Percentiles rank a stretch among this genome's conserved stretches.
Evolutionary conservation across 2,113 vertebrate genomes (phyloP).

Genomic region (Symphodus melops): DNA sequence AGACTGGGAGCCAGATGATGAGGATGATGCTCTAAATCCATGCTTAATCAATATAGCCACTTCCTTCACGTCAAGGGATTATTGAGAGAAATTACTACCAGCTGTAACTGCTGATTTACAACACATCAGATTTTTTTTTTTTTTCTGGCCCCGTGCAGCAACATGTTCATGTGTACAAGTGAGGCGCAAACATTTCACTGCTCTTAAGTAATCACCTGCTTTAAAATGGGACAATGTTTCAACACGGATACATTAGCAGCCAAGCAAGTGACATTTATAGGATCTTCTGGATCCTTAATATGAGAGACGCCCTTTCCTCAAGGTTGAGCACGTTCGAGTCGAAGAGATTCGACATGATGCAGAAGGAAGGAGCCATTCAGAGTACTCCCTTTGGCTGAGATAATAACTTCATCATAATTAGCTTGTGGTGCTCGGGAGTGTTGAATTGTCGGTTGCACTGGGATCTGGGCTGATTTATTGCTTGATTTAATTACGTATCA

Average conservation of each 20-base stretch:
- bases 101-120: slow-evolving; percentile 55
- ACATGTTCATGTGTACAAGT: slow-evolving; percentile 18
- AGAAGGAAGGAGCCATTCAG: slow-evolving; percentile 75
- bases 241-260: slow-evolving; percentile 45
- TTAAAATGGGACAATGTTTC: slow-evolving; percentile 42
- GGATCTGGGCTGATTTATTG: slow-evolving; percentile 86
- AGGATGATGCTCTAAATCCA: slow-evolving; percentile 73
- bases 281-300: slow-evolving; percentile 55
- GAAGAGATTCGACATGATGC: slow-evolving; percentile 64
- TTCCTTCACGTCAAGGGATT: slow-evolving; percentile 74
- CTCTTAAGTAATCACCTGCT: slow-evolving; percentile 48
- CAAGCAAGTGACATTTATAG: slow-evolving; percentile 54
- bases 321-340: slow-evolving; percentile 75
- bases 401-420: slow-evolving; percentile 87
- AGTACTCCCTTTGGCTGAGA: slow-evolving; percentile 78
- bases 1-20: slow-evolving; percentile 71
- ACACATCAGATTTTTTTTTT: slow-evolving; percentile 28
- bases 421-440: slow-evolving; percentile 81
- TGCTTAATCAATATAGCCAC: slow-evolving; percentile 71
- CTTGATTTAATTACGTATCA: slow-evolving; percentile 88
- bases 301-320: slow-evolving; percentile 72
- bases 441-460: slow-evolving; percentile 82
- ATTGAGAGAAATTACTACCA: slow-evolving; percentile 71
- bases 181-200: slow-evolving; percentile 27
- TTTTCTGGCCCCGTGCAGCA: slow-evolving; percentile 18